phyloP scores from a whole-genome alignment of 2,113 vertebrate species.

The Phrynosoma blainvillii region DNA sequence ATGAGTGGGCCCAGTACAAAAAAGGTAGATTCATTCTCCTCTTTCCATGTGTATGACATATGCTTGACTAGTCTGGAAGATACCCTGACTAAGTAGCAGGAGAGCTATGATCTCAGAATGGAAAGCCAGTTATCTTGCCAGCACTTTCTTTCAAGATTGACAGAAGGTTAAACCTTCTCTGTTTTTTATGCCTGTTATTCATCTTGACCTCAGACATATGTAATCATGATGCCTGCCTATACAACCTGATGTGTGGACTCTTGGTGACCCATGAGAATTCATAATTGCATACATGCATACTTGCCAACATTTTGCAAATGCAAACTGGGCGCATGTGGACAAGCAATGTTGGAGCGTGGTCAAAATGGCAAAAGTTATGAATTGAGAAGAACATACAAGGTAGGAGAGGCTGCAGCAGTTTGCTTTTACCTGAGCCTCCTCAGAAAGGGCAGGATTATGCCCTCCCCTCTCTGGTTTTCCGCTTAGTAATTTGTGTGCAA shows the following conservation, averaged over 20 bases:
- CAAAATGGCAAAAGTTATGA: too few relatives aligned
- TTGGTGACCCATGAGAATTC: too few relatives aligned
- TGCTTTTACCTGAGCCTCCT: too few relatives aligned
- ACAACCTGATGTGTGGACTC: background rate
- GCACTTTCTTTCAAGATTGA: background rate
- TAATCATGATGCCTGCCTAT: background rate
- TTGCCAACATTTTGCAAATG: too few relatives aligned
- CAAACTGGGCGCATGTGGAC: too few relatives aligned
- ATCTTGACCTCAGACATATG: background rate
- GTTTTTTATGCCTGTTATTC: background rate
- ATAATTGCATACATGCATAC: too few relatives aligned
- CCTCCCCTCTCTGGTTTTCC: too few relatives aligned
- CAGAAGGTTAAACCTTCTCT: background rate
- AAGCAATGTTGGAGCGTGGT: too few relatives aligned
- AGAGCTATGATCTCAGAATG: background rate
- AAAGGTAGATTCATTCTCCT: background rate
- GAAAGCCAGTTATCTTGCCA: background rate
- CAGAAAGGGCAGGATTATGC: too few relatives aligned
- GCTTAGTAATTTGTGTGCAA: too few relatives aligned
- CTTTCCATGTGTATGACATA: background rate
- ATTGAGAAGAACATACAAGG: too few relatives aligned
- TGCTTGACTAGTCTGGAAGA: background rate
- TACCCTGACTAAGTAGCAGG: background rate
- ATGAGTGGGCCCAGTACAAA: background rate
- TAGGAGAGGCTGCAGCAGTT: too few relatives aligned